These are phyloP conservation scores for Onychomys arenicola DNA, from an alignment of 2,797 vertebrate species.

Conservation along the genomic window DNA sequence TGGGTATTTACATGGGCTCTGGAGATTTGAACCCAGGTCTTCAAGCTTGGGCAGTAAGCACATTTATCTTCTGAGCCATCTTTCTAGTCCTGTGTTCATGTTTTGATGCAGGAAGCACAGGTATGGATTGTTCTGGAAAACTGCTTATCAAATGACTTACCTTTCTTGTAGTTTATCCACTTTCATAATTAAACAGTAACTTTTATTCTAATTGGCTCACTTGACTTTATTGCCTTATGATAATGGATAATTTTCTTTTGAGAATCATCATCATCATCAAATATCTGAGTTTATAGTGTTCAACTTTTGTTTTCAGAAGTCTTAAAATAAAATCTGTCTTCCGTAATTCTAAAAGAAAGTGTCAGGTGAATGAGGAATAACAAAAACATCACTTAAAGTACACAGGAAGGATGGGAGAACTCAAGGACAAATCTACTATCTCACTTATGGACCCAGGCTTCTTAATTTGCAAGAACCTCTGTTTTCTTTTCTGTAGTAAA, in stretches of 20 bases:
- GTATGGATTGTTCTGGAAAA: conserved; percentile 65
- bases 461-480: background rate
- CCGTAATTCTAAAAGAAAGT: background rate
- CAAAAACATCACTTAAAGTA: background rate
- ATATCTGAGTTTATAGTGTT: conserved; percentile 64
- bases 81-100: background rate
- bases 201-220: conserved; percentile 76
- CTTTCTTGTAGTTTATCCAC: conserved; percentile 49
- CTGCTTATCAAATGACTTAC: conserved; percentile 51
- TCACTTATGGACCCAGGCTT: background rate
- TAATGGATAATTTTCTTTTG: conserved; percentile 69
- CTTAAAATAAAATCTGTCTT: conserved; percentile 39
- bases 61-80: background rate
- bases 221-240: conserved; percentile 64
- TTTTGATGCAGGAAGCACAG: background rate
- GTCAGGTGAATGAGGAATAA: conserved; percentile 45
- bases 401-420: background rate
- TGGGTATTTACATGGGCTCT: background rate
- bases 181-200: conserved; percentile 68
- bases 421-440: background rate
- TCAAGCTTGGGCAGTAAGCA: background rate
- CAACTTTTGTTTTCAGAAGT: conserved; percentile 68
- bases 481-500: background rate
- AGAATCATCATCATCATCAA: conserved; percentile 32
- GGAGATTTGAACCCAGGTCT: background rate